Evolutionary conservation across 2,113 vertebrate genomes (phyloP), one percentile per base, ranked within the genome.

Genomic region (Gymnarchus niloticus): DNA sequence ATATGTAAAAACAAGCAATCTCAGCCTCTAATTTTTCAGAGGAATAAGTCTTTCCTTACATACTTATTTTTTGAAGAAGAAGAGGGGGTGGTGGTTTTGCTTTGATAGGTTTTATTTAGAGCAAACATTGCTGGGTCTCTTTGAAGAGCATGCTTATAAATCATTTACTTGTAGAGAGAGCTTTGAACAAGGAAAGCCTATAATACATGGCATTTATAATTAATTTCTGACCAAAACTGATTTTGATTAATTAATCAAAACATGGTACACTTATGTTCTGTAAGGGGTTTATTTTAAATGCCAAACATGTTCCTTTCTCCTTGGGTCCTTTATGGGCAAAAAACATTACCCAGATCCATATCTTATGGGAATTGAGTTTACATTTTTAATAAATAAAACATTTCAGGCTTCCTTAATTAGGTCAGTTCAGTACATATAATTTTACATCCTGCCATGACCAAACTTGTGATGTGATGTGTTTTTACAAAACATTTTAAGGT

Each of bases 41-140:
- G 49, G 21, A 77, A n/a, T 14, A 6, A n/a, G 65, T 89, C 59
- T 28, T 33, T 73, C 4, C 65, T 85, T 88, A 88, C 88, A 84
- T 25, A 78, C 4, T 51, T 86, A 87, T 73, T 88, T 69, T 86
- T 86, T 0, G 88, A 37, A 17, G 65, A 73, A 73, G 76, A 48
- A 48, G 44, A 48, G 73, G 21, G 73, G 73, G 73, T 84, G n/a
- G 83, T 82, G 80, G 54, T 81, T 89, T 57, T 51, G 80, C 91
- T 93, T 93, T 92, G 90, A 91, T 90, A 89, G 90, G 86, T 46
- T 51, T 91, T 91, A 91, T 93, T 92, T 91, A 90, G 92, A 88
- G 88, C 92, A 91, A n/a, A 19, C 59, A 89, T 88, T 89, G 89
- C 88, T 84, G 77, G 73, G 86, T 37, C 76, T 88, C 88, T 92